Evolutionary conservation across 2,797 vertebrate genomes (phyloP).

Genomic region (Notolepis coatsorum): DNA sequence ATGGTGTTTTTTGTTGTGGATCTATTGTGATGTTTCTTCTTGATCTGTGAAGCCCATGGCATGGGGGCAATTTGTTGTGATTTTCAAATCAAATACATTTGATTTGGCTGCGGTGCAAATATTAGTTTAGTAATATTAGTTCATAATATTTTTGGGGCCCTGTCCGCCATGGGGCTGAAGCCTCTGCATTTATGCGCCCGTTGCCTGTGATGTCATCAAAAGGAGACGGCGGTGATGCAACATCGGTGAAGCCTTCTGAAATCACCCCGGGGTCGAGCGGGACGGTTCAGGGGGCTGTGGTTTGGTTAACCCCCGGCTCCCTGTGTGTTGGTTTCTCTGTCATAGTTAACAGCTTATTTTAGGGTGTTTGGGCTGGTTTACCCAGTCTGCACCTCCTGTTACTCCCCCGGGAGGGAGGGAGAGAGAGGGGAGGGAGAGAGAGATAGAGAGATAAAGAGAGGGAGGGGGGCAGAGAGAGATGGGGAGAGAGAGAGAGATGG

Average conservation of each 20-base stretch:
- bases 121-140: no score
- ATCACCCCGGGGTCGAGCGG: constrained; percentile 55
- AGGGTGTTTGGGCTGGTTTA: constrained; percentile 49
- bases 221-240: constrained; percentile 63
- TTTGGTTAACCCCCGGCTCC: constrained; percentile 59
- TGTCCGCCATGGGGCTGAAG: constrained; percentile 32
- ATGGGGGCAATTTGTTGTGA: no score
- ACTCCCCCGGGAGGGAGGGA: constrained; percentile 22
- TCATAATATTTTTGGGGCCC: no score
- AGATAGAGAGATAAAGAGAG: no score
- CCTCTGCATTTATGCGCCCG: constrained; percentile 44
- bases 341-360: constrained; percentile 50
- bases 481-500: constrained; percentile 13
- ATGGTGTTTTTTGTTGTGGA: no score
- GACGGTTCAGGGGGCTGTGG: constrained; percentile 64
- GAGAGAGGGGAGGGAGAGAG: constrained; percentile 9
- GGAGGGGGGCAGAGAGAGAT: no score
- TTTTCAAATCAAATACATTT: no score
- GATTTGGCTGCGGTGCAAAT: no score
- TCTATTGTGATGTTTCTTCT: no score
- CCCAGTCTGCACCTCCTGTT: constrained; percentile 7
- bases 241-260: constrained; percentile 61
- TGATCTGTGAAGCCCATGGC: no score
- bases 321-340: constrained; percentile 34
- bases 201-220: constrained; percentile 67